Conservation (phyloP, 2,888 invertebrate genomes). For the Carpatolechia fugitivella region DNA sequence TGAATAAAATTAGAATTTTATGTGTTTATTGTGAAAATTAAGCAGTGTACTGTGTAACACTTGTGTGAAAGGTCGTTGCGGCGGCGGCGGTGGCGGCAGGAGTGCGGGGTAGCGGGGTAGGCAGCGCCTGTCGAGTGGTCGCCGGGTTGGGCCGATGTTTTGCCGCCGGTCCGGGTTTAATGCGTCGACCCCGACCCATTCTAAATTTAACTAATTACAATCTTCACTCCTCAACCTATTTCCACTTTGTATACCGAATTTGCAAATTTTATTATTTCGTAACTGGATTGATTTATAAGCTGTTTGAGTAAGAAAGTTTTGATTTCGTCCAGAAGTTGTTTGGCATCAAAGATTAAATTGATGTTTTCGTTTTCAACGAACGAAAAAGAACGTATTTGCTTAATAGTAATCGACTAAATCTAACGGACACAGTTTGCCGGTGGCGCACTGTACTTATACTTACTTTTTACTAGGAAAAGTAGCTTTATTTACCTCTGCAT, state of each 20-base stretch:
- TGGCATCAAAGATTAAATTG: too few relatives aligned
- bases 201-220: constrained; percentile 48
- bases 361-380: too few relatives aligned
- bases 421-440: too few relatives aligned
- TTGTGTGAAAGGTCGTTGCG: constrained; percentile 32
- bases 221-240: constrained; percentile 37
- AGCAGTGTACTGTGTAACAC: constrained; percentile 24
- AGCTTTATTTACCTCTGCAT: too few relatives aligned
- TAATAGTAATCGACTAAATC: too few relatives aligned
- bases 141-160: constrained; percentile 37
- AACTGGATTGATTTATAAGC: too few relatives aligned
- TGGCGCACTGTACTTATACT: too few relatives aligned
- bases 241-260: constrained; percentile 28
- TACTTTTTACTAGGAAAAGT: too few relatives aligned
- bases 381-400: too few relatives aligned
- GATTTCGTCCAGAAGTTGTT: too few relatives aligned
- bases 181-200: constrained; percentile 42
- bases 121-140: constrained; percentile 28
- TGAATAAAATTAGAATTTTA: too few relatives aligned
- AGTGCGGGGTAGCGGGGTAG: constrained; percentile 36
- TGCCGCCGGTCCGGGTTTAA: constrained; percentile 53
- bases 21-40: constrained; percentile 31
- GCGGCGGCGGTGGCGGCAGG: constrained; percentile 42
- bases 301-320: too few relatives aligned
- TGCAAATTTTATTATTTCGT: constrained; percentile 8